Evolutionary conservation across 1,140 invertebrate genomes (phyloP), one percentile per base, ranked within the genome.

Genomic region (Ganaspis sp.): DNA sequence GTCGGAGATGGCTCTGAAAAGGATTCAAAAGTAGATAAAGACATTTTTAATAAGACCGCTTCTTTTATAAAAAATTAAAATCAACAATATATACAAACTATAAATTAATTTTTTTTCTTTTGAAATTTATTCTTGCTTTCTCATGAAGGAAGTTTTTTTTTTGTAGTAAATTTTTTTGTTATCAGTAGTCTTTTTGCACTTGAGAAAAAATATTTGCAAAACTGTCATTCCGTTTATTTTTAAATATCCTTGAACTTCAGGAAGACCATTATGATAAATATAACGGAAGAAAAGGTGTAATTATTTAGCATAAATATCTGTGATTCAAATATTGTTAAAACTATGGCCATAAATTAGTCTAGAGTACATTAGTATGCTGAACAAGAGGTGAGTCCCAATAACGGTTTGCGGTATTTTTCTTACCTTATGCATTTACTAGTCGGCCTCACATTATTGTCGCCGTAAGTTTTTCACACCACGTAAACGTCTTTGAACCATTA

Each of bases 341-440:
- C 54, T 15, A 64, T 29, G 21, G 17, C 17, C 19, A 12, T 54
- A 54, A 21, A 54, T 21, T 54, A 54, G 53, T 54, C 23, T 54
- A 19, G 19, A 21, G 19, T 54, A 54, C 54, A 64, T 64, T 64
- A 64, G 58, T 64, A 64, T 64, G 58, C 58, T 29, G 58, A 26
- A 64, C 26, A 64, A n/a, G 23, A 64, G 3, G 58, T 64, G 58
- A 64, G 58, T 58, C 58, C 58, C 15, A 26, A 64, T 64, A 64
- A 26, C 58, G 58, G 58, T n/a, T 64, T 34, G 58, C 58, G 58
- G 58, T 64, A 64, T 64, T 64, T 64, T 64, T 64, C 58, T 64
- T 64, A 64, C 58, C 58, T 64, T 64, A 64, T 34, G 23, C 58
- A 64, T n/a, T 64, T 64, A 64, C 58, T 64, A 64, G 58, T 64